Base-by-base conservation (phyloP, 2,113 vertebrate species). In the Aspidoscelis tigris region DNA sequence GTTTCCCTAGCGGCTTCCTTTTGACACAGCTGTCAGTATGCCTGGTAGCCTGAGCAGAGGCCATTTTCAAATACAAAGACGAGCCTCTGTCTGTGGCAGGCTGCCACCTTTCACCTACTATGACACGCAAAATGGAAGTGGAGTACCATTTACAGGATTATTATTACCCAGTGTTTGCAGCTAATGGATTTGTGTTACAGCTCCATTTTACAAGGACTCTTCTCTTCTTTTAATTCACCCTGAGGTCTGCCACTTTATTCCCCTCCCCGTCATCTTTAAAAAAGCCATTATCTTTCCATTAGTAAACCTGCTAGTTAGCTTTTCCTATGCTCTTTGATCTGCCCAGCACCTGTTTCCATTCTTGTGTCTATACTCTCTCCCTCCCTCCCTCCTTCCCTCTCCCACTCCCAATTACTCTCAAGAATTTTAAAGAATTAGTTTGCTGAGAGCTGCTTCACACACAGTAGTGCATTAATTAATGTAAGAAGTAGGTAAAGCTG, bases 271-370 rank as follows among this genome's bases (percentile, higher is more conserved):
- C 91, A 81, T 87, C 82, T 87, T 93, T 86, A 87, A 82, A 87
- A 92, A 95, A 87, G 90, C 89, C 91, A 94, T 95, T 92, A 89
- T 91, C 87, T 91, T 90, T 93, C 94, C 92, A 92, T 94, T 93
- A 93, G 90, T 73, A 90, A 92, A 88, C 88, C 90, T 91, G 91
- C 89, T 83, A 90, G 80, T 78, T 85, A 87, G 86, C 87, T 95
- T 88, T 93, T 93, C 84, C 84, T 87, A 7, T 81, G 91, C 89
- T 89, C 92, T 95, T 94, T 93, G 93, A 93, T 95, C 89, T 89
- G 85, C 89, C 87, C 84, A 88, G 81, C 89, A 93, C 85, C 89
- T 91, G 39, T 93, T 89, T 81, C 68, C 81, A 82, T 91, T 86
- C 89, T 89, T 90, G 78, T 71, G 64, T 61, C 61, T 76, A 61